Evolutionary conservation across 2,113 vertebrate genomes (phyloP).

Genomic region (Mustela lutreola): DNA sequence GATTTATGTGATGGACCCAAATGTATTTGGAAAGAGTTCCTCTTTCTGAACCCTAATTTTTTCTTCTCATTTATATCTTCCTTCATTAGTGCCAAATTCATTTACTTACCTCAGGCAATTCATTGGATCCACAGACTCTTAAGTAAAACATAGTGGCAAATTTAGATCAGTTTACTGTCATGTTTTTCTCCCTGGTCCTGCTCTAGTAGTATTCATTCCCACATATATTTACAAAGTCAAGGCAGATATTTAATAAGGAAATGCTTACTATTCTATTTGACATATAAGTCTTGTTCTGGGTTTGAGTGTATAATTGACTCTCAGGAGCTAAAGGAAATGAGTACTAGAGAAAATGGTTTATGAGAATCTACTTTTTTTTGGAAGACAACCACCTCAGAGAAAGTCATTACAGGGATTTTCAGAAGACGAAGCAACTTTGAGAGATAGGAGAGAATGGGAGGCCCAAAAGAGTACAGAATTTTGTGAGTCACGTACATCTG

Average conservation of each 20-base stretch:
- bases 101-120: not conserved
- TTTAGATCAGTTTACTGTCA: not conserved
- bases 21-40: not conserved
- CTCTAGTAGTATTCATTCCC: not conserved
- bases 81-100: slow-evolving; percentile 26
- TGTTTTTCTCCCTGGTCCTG: not conserved
- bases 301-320: not conserved
- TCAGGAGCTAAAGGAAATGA: not conserved
- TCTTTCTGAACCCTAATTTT: not conserved
- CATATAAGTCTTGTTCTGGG: not conserved
- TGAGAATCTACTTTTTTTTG: not conserved
- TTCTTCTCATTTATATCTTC: not conserved
- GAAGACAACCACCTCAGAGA: not conserved
- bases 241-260: not conserved
- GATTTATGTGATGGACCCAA: not conserved
- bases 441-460: not conserved
- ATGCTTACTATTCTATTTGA: not conserved
- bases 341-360: not conserved
- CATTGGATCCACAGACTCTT: not conserved
- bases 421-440: not conserved
- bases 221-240: not conserved
- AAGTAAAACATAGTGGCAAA: not conserved
- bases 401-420: not conserved
- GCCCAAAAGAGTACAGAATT: not conserved
- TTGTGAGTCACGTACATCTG: not conserved